These are phyloP conservation scores for Hycleus cichorii DNA, from an alignment of 1,140 invertebrate species.

Conservation along the genomic window DNA sequence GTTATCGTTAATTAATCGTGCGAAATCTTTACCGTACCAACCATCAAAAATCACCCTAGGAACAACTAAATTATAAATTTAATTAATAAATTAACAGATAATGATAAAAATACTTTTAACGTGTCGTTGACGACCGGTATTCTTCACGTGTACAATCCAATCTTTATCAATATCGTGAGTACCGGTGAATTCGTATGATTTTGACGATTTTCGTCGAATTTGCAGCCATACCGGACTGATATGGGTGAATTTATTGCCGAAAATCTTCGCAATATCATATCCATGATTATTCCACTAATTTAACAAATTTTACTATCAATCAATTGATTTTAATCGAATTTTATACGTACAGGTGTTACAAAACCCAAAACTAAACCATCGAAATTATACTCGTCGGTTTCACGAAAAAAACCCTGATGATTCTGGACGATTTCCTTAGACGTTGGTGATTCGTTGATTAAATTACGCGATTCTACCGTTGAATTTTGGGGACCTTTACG, in stretches of 20 bases:
- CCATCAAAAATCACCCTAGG: conserved; percentile 82
- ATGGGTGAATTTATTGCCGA: conserved; percentile 82
- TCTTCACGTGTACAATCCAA: conserved; percentile 69
- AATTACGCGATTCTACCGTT: conserved; percentile 59
- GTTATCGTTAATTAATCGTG: conserved; percentile 53
- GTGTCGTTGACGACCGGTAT: conserved; percentile 41
- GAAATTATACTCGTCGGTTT: conserved; percentile 58
- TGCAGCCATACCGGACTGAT: conserved; percentile 94
- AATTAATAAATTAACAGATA: not conserved
- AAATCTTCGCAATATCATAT: conserved; percentile 86
- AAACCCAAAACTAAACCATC: conserved; percentile 72
- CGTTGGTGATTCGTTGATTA: conserved; percentile 58
- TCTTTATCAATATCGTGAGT: conserved; percentile 73
- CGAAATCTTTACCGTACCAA: conserved; percentile 65
- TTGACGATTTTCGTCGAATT: conserved; percentile 54
- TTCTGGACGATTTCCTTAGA: conserved; percentile 68
- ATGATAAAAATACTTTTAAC: conserved; percentile 40
- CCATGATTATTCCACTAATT: conserved; percentile 92
- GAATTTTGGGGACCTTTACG: conserved; percentile 52
- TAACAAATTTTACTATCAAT: conserved; percentile 16
- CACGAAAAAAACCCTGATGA: conserved; percentile 62
- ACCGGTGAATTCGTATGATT: conserved; percentile 58
- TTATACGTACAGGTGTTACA: conserved; percentile 74
- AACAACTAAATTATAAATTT: conserved; percentile 49
- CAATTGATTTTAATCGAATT: conserved; percentile 5